Conservation (phyloP, 2,888 invertebrate genomes). For the Lasioglossum leucozonium region DNA sequence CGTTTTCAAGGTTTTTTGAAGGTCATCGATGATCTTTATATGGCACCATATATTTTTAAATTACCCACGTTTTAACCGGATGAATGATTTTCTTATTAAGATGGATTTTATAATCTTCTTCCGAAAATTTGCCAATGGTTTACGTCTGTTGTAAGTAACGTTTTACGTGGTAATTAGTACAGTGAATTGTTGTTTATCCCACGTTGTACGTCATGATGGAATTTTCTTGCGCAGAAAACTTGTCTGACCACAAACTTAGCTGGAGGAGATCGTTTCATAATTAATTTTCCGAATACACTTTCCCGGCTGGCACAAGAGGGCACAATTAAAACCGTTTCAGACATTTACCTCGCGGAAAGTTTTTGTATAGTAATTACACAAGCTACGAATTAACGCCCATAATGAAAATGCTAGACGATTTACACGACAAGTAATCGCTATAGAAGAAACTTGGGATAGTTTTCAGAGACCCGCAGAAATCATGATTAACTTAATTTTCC, state of each 20-base stretch:
- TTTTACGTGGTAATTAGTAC: constrained; percentile 23
- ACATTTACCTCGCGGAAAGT: constrained; percentile 22
- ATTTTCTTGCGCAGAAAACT: constrained; percentile 28
- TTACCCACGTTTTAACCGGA: no score
- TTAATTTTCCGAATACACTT: constrained; percentile 49
- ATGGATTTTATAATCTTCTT: background rate
- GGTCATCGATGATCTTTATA: no score
- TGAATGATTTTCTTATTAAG: background rate
- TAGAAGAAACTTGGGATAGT: background rate
- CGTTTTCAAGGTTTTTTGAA: no score
- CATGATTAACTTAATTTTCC: background rate
- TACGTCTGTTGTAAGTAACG: background rate
- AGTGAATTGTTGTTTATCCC: constrained; percentile 28
- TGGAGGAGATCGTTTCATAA: constrained; percentile 48
- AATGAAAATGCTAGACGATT: constrained; percentile 33
- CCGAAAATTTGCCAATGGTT: background rate
- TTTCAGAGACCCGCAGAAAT: background rate
- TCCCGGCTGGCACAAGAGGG: background rate
- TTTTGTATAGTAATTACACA: constrained; percentile 42
- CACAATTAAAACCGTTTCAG: constrained; percentile 50
- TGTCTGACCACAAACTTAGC: constrained; percentile 29
- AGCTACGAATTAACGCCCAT: constrained; percentile 38
- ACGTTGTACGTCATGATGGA: constrained; percentile 23
- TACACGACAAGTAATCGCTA: background rate
- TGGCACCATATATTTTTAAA: no score